These are phyloP conservation scores for Halcyon malimbica DNA, from an alignment of 2,113 vertebrate species.

Conservation along the genomic window DNA sequence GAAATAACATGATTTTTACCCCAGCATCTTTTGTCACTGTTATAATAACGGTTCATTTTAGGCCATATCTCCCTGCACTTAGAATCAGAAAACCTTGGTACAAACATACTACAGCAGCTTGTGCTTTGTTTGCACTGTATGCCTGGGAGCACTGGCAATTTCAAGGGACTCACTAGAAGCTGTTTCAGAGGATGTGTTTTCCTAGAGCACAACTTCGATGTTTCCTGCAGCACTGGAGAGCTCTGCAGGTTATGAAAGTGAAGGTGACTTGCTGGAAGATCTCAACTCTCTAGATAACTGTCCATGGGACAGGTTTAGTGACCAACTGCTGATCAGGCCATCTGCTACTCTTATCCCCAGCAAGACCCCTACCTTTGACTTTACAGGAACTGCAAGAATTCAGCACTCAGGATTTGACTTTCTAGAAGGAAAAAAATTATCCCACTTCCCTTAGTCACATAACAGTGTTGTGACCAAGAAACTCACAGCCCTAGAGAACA, in stretches of 20 bases:
- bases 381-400: neutral
- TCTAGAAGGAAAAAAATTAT: neutral
- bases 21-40: neutral
- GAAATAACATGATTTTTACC: slow-evolving; percentile 19
- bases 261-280: neutral
- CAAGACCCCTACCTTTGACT: neutral
- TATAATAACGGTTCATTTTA: slow-evolving; percentile 23
- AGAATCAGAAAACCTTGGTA: neutral
- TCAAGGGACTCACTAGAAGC: neutral
- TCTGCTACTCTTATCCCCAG: too few species aligned
- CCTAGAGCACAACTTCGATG: neutral
- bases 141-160: neutral
- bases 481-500: neutral
- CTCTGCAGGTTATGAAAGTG: neutral
- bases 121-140: neutral
- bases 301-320: neutral
- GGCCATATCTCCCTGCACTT: neutral
- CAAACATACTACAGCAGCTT: neutral
- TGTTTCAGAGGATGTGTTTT: neutral
- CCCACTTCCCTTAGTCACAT: neutral
- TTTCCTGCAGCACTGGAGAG: neutral
- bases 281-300: neutral
- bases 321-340: neutral
- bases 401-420: neutral
- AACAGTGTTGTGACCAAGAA: neutral